Percentiles rank a stretch among this genome's conserved stretches.
Conservation (phyloP, 2,113 vertebrate species). For the Coptodon bakossiorum region DNA sequence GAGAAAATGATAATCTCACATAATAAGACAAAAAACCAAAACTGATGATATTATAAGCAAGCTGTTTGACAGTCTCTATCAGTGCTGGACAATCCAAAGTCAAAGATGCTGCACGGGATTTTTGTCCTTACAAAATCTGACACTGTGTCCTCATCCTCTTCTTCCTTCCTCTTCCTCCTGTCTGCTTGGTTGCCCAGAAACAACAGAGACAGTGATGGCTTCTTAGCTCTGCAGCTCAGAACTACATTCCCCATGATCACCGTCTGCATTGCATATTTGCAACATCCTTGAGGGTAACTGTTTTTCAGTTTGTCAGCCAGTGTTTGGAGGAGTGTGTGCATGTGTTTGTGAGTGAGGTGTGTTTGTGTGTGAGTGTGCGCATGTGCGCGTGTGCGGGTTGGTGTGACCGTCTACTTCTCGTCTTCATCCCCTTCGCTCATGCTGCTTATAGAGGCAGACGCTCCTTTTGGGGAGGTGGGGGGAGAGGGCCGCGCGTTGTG, state of each 20-base stretch:
- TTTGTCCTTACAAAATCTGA: not conserved
- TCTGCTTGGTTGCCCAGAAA: not conserved
- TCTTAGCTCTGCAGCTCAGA: constrained; percentile 17
- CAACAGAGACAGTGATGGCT: constrained; percentile 41
- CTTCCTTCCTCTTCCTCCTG: not conserved
- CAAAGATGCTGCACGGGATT: constrained; percentile 2
- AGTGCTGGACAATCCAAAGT: constrained; percentile 5
- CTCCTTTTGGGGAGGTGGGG: constrained; percentile 84
- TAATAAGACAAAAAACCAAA: not conserved
- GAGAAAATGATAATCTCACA: not conserved
- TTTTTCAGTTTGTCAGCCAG: constrained; percentile 21
- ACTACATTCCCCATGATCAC: constrained; percentile 23
- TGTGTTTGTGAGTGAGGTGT: not conserved
- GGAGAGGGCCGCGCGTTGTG: constrained; percentile 76
- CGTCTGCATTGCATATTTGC: constrained; percentile 17
- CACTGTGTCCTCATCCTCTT: not conserved
- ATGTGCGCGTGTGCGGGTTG: not conserved
- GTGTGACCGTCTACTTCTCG: constrained; percentile 77
- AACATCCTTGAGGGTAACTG: constrained; percentile 14
- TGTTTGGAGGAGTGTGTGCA: not conserved
- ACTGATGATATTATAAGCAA: not conserved
- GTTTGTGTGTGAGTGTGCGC: not conserved
- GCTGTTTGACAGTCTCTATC: constrained; percentile 13
- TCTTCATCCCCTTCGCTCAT: constrained; percentile 93
- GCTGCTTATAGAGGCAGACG: constrained; percentile 89